Percentiles rank a stretch among this genome's conserved stretches.
Evolutionary conservation across 2,113 vertebrate species (phyloP).

Genomic region (Henicopernis longicauda): DNA sequence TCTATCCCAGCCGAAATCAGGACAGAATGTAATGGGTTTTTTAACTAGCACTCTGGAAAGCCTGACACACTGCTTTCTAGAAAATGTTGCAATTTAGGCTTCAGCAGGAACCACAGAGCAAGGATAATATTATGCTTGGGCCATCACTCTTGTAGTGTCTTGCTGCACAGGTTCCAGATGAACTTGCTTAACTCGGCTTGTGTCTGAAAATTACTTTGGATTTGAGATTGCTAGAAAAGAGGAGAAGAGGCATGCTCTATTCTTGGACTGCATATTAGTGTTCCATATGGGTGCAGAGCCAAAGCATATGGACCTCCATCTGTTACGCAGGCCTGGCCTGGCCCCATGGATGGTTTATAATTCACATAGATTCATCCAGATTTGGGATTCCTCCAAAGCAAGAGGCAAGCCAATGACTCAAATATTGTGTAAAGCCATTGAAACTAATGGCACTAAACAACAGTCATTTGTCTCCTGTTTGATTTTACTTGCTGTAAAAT

Average conservation of each 20-base stretch:
- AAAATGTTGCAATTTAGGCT: not conserved
- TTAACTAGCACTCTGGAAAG: conserved; percentile 3
- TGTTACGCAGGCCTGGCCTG: conserved; percentile 67
- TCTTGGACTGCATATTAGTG: conserved; percentile 58
- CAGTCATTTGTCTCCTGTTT: conserved; percentile 70
- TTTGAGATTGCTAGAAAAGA: conserved; percentile 15
- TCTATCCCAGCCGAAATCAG: too few species aligned
- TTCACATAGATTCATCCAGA: conserved; percentile 60
- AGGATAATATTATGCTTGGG: conserved; percentile 23
- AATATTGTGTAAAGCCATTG: conserved; percentile 75
- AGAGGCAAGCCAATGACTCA: conserved; percentile 69
- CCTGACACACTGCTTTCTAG: not conserved
- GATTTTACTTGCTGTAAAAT: conserved; percentile 69
- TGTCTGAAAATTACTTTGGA: not conserved
- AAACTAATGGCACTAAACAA: conserved; percentile 74
- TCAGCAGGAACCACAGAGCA: not conserved
- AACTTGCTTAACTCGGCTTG: not conserved
- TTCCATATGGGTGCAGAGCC: conserved; percentile 67
- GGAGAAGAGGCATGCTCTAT: conserved; percentile 51
- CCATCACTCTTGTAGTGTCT: not conserved
- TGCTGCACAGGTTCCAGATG: conserved; percentile 18
- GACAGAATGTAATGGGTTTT: not conserved
- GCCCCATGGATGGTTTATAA: conserved; percentile 70
- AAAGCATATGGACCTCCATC: conserved; percentile 76
- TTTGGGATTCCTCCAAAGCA: conserved; percentile 74